Evolutionary conservation across 1,140 invertebrate genomes (phyloP).

Genomic region (Drosophila bocki): DNA sequence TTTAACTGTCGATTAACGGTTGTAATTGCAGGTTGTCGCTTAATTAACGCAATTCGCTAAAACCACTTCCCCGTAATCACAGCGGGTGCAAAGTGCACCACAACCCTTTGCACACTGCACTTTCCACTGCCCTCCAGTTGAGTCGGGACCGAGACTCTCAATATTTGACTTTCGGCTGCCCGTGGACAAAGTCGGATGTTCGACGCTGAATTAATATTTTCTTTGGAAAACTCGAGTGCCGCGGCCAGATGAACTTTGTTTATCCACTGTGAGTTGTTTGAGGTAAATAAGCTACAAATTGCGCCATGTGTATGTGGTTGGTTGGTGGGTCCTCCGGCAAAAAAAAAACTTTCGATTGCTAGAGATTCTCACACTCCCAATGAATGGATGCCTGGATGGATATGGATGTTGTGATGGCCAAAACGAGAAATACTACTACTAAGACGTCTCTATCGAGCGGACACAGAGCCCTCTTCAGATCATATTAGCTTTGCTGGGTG

Average conservation of each 20-base stretch:
- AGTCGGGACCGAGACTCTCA: conserved; percentile 21
- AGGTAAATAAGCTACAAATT: conserved; percentile 64
- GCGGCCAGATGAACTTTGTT: conserved; percentile 51
- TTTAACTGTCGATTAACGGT: conserved; percentile 29
- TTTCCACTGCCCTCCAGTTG: conserved; percentile 19
- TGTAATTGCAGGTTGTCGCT: conserved; percentile 28
- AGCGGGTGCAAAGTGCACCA: conserved; percentile 27
- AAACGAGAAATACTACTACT: conserved; percentile 26
- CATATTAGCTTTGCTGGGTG: conserved; percentile 28
- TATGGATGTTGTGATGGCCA: conserved; percentile 9
- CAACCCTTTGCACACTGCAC: conserved; percentile 3
- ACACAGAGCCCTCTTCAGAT: conserved; percentile 17
- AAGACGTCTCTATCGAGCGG: background rate
- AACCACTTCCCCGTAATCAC: conserved; percentile 11
- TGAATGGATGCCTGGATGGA: conserved; percentile 6
- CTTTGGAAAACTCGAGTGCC: conserved; percentile 27
- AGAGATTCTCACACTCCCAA: conserved; percentile 45
- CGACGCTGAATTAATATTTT: conserved; percentile 40
- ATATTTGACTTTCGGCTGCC: conserved; percentile 49
- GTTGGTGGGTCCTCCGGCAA: conserved; percentile 12
- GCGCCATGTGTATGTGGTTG: conserved; percentile 47
- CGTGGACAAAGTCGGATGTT: conserved; percentile 20
- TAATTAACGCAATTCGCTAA: conserved; percentile 27
- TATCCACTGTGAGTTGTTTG: conserved; percentile 40
- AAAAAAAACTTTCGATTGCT: conserved; percentile 55